Conservation (phyloP, 2,113 vertebrate genomes). For the Amblyopsis rosae region DNA sequence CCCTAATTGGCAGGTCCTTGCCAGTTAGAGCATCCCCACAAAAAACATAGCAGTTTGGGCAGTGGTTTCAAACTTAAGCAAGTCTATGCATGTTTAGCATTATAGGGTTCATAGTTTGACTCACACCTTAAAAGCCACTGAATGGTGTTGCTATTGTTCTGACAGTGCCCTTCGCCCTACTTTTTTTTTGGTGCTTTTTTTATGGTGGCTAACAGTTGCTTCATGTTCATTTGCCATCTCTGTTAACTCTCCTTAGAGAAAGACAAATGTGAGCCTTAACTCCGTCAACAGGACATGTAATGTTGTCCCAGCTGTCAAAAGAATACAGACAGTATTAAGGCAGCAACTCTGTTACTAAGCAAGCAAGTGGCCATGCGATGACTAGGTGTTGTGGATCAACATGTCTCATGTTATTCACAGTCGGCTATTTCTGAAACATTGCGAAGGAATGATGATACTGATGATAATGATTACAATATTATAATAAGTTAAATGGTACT, state of each 20-base stretch:
- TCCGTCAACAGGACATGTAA: background rate
- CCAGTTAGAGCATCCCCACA: constrained; percentile 24
- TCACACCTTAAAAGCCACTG: too few species aligned
- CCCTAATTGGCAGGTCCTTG: constrained; percentile 76
- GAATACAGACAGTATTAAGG: too few species aligned
- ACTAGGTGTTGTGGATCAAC: background rate
- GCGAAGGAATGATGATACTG: constrained; percentile 8
- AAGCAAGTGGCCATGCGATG: background rate
- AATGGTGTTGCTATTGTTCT: constrained; percentile 23
- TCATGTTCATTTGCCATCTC: background rate
- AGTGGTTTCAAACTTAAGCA: background rate
- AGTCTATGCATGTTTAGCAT: too few species aligned
- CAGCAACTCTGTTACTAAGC: too few species aligned
- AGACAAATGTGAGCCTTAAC: background rate
- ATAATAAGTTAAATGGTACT: constrained; percentile 28
- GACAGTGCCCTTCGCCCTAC: constrained; percentile 16
- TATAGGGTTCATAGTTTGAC: background rate
- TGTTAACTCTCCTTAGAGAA: background rate
- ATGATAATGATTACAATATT: background rate
- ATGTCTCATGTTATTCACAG: background rate
- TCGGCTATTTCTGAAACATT: background rate
- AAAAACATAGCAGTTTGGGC: background rate
- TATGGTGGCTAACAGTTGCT: constrained; percentile 25
- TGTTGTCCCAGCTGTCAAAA: background rate
- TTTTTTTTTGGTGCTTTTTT: constrained; percentile 31